phyloP scores from a whole-genome alignment of 2,888 invertebrate species.

The Pteria penguin region DNA sequence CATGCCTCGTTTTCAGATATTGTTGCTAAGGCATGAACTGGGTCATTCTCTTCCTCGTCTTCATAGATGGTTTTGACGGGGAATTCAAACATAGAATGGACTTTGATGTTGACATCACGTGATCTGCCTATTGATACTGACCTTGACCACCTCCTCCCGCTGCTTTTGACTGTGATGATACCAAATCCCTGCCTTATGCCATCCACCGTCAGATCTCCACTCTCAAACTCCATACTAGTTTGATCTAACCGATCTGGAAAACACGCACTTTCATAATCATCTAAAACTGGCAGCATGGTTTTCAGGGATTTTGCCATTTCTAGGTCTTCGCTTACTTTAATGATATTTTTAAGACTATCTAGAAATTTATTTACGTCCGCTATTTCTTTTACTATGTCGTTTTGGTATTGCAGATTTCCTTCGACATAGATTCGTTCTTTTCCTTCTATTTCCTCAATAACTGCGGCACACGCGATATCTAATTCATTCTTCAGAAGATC shows the following conservation, averaged over 20 bases:
- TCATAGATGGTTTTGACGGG: not conserved
- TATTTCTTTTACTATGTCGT: slow-evolving; percentile 13
- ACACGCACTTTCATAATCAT: slow-evolving; percentile 12
- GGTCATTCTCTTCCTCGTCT: slow-evolving; percentile 19
- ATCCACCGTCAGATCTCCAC: slow-evolving; percentile 16
- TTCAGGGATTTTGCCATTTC: not conserved
- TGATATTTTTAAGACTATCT: slow-evolving; percentile 1
- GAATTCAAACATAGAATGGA: slow-evolving; percentile 23
- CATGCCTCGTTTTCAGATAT: slow-evolving; percentile 13
- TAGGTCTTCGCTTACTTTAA: slow-evolving; percentile 8
- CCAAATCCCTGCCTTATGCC: slow-evolving; percentile 27
- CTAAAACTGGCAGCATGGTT: slow-evolving; percentile 6
- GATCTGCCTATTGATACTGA: slow-evolving; percentile 16
- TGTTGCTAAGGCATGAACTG: slow-evolving; percentile 31
- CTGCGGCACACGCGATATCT: slow-evolving; percentile 11
- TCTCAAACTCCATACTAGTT: slow-evolving; percentile 28
- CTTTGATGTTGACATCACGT: slow-evolving; percentile 25
- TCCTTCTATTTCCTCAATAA: slow-evolving; percentile 18
- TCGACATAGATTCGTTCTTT: slow-evolving; percentile 20
- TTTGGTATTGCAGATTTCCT: not conserved
- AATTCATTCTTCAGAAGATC: slow-evolving; percentile 26
- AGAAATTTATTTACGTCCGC: slow-evolving; percentile 2
- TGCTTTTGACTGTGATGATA: not conserved
- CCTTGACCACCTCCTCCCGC: slow-evolving; percentile 19
- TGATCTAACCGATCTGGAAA: not conserved